A percentile compares a stretch with the other conserved stretches of the same genome.
phyloP scores from a whole-genome alignment of 2,888 invertebrate species.

The Cosmia pyralina region DNA sequence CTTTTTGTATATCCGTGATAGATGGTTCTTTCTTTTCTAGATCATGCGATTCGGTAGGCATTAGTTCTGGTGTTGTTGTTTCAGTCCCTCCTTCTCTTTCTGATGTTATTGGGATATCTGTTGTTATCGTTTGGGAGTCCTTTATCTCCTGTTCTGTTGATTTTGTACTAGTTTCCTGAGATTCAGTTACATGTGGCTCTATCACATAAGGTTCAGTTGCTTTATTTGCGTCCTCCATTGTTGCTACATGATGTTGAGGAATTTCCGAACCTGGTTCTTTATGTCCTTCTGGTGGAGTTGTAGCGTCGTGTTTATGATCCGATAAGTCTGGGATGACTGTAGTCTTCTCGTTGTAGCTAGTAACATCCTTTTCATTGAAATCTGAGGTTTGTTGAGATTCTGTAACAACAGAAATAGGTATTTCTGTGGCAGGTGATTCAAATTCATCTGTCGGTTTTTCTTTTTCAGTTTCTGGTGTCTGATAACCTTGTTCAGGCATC shows the following conservation, averaged over 20 bases:
- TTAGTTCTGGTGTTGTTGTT: constrained; percentile 23
- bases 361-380: constrained; percentile 25
- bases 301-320: constrained; percentile 28
- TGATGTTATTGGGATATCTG: constrained; percentile 28
- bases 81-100: constrained; percentile 30
- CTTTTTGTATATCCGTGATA: constrained; percentile 32
- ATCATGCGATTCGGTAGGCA: constrained; percentile 27
- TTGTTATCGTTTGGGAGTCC: constrained; percentile 28
- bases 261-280: constrained; percentile 31
- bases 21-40: constrained; percentile 18
- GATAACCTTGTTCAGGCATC: constrained; percentile 24
- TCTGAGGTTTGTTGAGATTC: constrained; percentile 28
- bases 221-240: constrained; percentile 19
- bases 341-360: constrained; percentile 38
- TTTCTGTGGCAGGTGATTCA: constrained; percentile 39
- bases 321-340: constrained; percentile 38
- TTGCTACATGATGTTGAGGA: constrained; percentile 31
- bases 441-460: constrained; percentile 18
- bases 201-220: constrained; percentile 18
- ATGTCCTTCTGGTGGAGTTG: constrained; percentile 28
- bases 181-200: constrained; percentile 25
- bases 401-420: constrained; percentile 37
- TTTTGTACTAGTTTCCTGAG: constrained; percentile 42
- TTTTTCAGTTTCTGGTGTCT: constrained; percentile 30
- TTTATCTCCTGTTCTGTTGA: constrained; percentile 23